Evolutionary conservation across 2,113 vertebrate species (phyloP), one percentile per base, ranked within the genome.

Genomic region (Pygoscelis adeliae): DNA sequence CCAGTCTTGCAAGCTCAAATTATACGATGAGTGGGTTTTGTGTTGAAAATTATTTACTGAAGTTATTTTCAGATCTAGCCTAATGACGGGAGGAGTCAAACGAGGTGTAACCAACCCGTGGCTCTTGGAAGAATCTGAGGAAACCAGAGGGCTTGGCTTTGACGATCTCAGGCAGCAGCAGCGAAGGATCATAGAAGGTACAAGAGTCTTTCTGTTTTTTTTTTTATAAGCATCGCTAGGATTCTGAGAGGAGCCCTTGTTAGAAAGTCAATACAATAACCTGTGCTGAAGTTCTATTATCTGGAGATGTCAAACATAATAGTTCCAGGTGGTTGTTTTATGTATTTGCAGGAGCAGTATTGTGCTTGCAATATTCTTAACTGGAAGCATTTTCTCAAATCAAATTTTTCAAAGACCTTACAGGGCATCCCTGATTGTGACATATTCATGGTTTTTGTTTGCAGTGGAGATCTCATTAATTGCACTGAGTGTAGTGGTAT

Each of bases 81-180:
- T 99, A 76, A 99, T 99, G 98, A 92, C 97, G 0, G 98, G 98
- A 88, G 98, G 98, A 17, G 84, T 90, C 56, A 98, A 96, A 73
- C 97, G 85, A 78, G 95, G 94, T 3, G 29, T 96, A 11, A 94
- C 65, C 80, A 99, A 99, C 97, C 99, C 99, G 2, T 99, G 99
- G 99, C 98, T 99, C 90, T 59, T 99, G 52, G 99, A 99, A 15
- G 99, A 99, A 92, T 82, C 99, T 0, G 99, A 99, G 86, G 99
- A 99, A 97, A 99, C 99, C 71, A 97, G 97, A 95, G 99, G 99
- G 26, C 97, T 99, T 23, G 98, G 97, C 79, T 99, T 99, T 83
- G 98, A 98, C 9, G 99, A 99, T 69, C 99, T 99, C 94, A 99
- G 98, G 93, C 98, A 99, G 87, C 99, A 99, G 93, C 99, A 99